phyloP scores from a whole-genome alignment of 1,140 invertebrate genomes.

The Pseudoatta argentina region DNA sequence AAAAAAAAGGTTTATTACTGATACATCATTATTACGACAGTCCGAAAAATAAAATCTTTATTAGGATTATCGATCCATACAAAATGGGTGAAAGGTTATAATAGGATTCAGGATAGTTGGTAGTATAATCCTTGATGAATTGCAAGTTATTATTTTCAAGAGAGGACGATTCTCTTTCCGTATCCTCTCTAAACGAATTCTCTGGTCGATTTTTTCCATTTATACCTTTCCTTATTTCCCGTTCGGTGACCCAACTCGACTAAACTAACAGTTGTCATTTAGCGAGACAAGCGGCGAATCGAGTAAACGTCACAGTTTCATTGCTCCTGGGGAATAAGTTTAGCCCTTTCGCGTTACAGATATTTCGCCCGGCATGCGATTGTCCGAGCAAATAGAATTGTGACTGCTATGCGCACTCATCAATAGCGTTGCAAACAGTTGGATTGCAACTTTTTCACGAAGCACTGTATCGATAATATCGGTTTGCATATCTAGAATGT shows the following conservation, averaged over 20 bases:
- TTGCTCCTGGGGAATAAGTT: slow-evolving; percentile 17
- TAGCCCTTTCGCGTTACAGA: slow-evolving; percentile 23
- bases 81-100: background rate
- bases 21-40: slow-evolving; percentile 28
- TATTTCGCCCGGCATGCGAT: background rate
- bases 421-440: background rate
- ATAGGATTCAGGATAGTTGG: background rate
- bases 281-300: slow-evolving; percentile 35
- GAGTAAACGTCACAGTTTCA: slow-evolving; percentile 40
- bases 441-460: slow-evolving; percentile 3
- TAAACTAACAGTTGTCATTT: slow-evolving; percentile 42
- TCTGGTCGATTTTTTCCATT: slow-evolving; percentile 25
- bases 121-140: slow-evolving; percentile 57
- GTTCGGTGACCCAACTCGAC: slow-evolving; percentile 26
- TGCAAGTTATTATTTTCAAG: slow-evolving; percentile 40
- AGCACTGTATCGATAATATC: slow-evolving; percentile 14
- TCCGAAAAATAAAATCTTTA: slow-evolving; percentile 27
- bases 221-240: slow-evolving; percentile 27
- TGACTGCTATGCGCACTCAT: background rate
- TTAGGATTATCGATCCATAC: slow-evolving; percentile 18
- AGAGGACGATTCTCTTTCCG: slow-evolving; percentile 24
- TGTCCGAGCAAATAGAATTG: background rate
- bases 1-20: background rate
- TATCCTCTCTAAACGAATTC: background rate
- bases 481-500: slow-evolving; percentile 33